Percentiles rank a stretch among this genome's conserved stretches.
These are phyloP conservation scores for Passer montanus DNA, from an alignment of 2,113 vertebrate species.

Conservation along the genomic window DNA sequence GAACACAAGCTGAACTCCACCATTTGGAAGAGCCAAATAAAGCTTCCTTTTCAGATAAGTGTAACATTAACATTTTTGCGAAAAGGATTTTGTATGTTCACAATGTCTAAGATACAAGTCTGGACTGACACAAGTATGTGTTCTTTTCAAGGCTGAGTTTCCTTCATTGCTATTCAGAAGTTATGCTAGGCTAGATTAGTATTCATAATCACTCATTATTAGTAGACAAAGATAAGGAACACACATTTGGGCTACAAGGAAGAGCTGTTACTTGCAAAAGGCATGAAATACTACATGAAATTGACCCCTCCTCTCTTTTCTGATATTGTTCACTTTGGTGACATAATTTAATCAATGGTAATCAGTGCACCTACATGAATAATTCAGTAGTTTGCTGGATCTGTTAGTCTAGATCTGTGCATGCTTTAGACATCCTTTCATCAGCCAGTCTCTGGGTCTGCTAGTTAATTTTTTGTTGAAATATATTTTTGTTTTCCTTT, in stretches of 20 bases:
- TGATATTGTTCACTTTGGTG: not conserved
- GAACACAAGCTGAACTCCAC: not conserved
- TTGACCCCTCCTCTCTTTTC: not conserved
- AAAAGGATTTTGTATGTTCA: not conserved
- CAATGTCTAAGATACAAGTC: not conserved
- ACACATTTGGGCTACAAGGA: not conserved
- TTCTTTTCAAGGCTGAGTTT: not conserved
- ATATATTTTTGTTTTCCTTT: not conserved
- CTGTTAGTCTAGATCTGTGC: not conserved
- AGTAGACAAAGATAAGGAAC: not conserved
- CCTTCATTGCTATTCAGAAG: not conserved
- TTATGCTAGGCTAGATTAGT: not conserved
- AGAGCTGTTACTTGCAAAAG: not conserved
- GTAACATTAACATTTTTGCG: not conserved
- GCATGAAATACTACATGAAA: not conserved
- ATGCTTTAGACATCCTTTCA: not conserved
- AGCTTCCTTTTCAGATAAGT: not conserved
- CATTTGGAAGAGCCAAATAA: not conserved
- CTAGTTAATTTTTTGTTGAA: not conserved
- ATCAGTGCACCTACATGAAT: not conserved
- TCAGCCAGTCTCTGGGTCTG: not conserved
- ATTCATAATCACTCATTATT: not conserved
- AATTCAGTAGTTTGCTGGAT: not conserved
- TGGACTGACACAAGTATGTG: not conserved
- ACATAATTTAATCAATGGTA: not conserved